These are phyloP conservation scores for Eremobia ochroleuca DNA, from an alignment of 2,888 invertebrate species.

Conservation along the genomic window DNA sequence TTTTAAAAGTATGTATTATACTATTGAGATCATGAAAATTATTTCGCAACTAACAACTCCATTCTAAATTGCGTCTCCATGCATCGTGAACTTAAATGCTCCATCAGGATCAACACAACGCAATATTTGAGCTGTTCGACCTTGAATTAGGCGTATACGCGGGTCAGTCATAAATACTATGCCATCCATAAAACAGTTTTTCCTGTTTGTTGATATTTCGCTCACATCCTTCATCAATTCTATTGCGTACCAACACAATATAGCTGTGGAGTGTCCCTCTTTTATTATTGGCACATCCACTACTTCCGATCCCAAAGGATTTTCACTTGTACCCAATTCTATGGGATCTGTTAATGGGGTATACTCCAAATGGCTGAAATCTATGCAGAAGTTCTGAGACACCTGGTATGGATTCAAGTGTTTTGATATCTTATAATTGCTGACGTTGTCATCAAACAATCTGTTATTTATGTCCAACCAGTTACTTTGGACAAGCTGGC, in stretches of 20 bases:
- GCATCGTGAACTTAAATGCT: slow-evolving; percentile 79
- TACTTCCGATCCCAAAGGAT: slow-evolving; percentile 66
- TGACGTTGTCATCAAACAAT: slow-evolving; percentile 90
- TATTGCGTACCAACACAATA: slow-evolving; percentile 91
- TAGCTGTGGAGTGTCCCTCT: slow-evolving; percentile 86
- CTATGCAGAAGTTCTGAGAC: slow-evolving; percentile 89
- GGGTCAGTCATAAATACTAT: slow-evolving; percentile 86
- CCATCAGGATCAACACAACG: slow-evolving; percentile 80
- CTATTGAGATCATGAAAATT: slow-evolving; percentile 52
- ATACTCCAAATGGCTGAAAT: slow-evolving; percentile 84
- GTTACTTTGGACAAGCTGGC: slow-evolving; percentile 91
- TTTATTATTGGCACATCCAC: slow-evolving; percentile 76
- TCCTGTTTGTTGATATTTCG: slow-evolving; percentile 84
- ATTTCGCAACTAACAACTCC: background rate
- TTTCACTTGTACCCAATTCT: slow-evolving; percentile 73
- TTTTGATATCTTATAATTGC: slow-evolving; percentile 89
- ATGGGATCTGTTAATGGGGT: slow-evolving; percentile 81
- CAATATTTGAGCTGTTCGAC: slow-evolving; percentile 77
- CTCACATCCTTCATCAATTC: slow-evolving; percentile 82
- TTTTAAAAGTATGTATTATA: slow-evolving; percentile 30
- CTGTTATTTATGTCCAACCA: slow-evolving; percentile 91
- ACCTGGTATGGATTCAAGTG: slow-evolving; percentile 92
- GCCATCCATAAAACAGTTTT: slow-evolving; percentile 86
- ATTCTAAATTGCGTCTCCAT: slow-evolving; percentile 52
- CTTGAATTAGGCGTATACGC: slow-evolving; percentile 72